A percentile compares a stretch with the other conserved stretches of the same genome.
Evolutionary conservation across 2,888 invertebrate species (phyloP).

Genomic region (Drosophila lacicola): DNA sequence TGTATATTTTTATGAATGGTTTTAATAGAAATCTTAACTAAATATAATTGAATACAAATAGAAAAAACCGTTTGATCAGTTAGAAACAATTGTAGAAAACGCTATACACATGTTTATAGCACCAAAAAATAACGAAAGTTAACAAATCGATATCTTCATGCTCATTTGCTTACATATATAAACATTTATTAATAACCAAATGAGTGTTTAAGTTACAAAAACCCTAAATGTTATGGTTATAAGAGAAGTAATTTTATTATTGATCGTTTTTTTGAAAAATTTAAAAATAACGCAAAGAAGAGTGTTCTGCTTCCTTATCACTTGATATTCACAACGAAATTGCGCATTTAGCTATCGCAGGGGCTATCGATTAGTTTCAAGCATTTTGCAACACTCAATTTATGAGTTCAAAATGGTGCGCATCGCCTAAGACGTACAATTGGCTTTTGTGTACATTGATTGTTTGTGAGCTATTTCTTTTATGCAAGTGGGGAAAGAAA

Average conservation of each 20-base stretch:
- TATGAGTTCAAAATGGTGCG: slow-evolving; percentile 53
- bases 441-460: slow-evolving; percentile 35
- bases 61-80: neutral
- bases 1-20: neutral
- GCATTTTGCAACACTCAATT: slow-evolving; percentile 30
- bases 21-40: neutral
- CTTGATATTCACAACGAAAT: slow-evolving; percentile 14
- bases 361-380: neutral
- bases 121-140: neutral
- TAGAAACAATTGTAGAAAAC: neutral
- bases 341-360: neutral
- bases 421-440: slow-evolving; percentile 32
- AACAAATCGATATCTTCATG: slow-evolving; percentile 10
- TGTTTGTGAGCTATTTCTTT: neutral
- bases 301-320: slow-evolving; percentile 3
- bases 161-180: neutral
- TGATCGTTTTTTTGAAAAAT: neutral
- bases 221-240: neutral
- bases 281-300: slow-evolving; percentile 1
- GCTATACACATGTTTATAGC: neutral
- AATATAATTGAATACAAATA: neutral
- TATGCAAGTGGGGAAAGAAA: neutral
- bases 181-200: neutral
- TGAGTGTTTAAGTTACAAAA: neutral
- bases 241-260: neutral